A percentile compares a stretch with the other conserved stretches of the same genome.
These are phyloP conservation scores for Agrilus cyanescens DNA, from an alignment of 2,888 invertebrate genomes.

Conservation along the genomic window DNA sequence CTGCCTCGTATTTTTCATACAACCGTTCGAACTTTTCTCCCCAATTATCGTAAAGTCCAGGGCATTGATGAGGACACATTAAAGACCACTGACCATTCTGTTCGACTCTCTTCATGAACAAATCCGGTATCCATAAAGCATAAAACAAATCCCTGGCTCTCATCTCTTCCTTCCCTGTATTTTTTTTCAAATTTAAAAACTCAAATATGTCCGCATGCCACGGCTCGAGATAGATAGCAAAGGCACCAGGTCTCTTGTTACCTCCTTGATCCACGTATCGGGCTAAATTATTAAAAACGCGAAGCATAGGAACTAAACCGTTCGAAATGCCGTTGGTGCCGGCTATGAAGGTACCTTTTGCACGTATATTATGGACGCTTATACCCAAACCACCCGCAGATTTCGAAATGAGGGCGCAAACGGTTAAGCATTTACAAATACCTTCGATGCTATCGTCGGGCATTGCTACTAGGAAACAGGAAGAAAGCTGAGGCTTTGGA, in stretches of 20 bases:
- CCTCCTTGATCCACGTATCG: slow-evolving; percentile 97
- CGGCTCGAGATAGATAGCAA: slow-evolving; percentile 95
- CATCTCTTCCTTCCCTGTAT: slow-evolving; percentile 89
- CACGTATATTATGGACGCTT: slow-evolving; percentile 90
- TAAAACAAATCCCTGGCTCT: slow-evolving; percentile 93
- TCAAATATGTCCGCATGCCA: slow-evolving; percentile 98
- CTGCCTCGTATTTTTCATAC: slow-evolving; percentile 77
- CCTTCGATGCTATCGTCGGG: slow-evolving; percentile 90
- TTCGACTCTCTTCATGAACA: slow-evolving; percentile 94
- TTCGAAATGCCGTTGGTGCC: slow-evolving; percentile 93
- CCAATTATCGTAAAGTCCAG: slow-evolving; percentile 84
- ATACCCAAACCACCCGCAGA: slow-evolving; percentile 95
- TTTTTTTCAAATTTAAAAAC: slow-evolving; percentile 88
- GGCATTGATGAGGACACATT: slow-evolving; percentile 93
- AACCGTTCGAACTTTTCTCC: slow-evolving; percentile 88
- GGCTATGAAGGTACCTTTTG: slow-evolving; percentile 81
- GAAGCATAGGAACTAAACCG: slow-evolving; percentile 90
- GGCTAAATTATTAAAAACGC: slow-evolving; percentile 92
- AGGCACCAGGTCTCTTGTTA: slow-evolving; percentile 94
- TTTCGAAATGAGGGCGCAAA: slow-evolving; percentile 93
- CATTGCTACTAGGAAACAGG: slow-evolving; percentile 93
- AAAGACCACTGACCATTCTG: slow-evolving; percentile 78
- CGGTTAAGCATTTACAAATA: slow-evolving; percentile 81
- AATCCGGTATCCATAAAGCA: slow-evolving; percentile 95
- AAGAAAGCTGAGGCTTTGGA: slow-evolving; percentile 80